Percentiles rank a stretch among this genome's conserved stretches.
These are phyloP conservation scores for Apantesis nais DNA, from an alignment of 2,888 invertebrate genomes.

Conservation along the genomic window DNA sequence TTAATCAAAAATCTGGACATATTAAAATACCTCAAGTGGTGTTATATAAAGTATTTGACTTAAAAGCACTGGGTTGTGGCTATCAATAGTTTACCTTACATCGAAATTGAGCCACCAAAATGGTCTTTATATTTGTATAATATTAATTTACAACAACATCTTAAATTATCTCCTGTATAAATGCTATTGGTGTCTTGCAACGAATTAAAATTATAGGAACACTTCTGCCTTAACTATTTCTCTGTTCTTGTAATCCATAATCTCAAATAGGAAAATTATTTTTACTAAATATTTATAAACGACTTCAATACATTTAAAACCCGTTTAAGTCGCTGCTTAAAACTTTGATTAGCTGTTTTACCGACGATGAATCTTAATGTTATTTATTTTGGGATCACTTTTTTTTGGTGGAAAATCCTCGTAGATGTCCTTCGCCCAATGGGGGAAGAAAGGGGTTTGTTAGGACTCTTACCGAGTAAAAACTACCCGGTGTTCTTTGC, in stretches of 20 bases:
- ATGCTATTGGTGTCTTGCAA: constrained; percentile 56
- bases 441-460: too few relatives aligned
- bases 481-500: too few relatives aligned
- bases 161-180: constrained; percentile 41
- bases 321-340: background rate
- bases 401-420: too few relatives aligned
- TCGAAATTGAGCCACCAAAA: constrained; percentile 66
- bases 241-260: background rate
- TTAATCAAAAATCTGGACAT: constrained; percentile 16
- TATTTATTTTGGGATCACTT: too few relatives aligned
- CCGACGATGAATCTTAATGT: too few relatives aligned
- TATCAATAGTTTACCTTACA: constrained; percentile 58
- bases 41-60: constrained; percentile 50
- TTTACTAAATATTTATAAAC: background rate
- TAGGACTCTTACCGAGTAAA: too few relatives aligned
- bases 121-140: constrained; percentile 53
- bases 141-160: constrained; percentile 56
- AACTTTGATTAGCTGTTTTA: background rate
- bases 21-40: constrained; percentile 54
- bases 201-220: constrained; percentile 9
- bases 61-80: constrained; percentile 56
- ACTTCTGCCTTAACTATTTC: background rate
- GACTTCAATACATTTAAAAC: background rate
- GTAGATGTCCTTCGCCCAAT: too few relatives aligned
- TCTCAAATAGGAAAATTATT: background rate